phyloP scores from a whole-genome alignment of 2,113 vertebrate genomes.

The Coregonus clupeaformis region DNA sequence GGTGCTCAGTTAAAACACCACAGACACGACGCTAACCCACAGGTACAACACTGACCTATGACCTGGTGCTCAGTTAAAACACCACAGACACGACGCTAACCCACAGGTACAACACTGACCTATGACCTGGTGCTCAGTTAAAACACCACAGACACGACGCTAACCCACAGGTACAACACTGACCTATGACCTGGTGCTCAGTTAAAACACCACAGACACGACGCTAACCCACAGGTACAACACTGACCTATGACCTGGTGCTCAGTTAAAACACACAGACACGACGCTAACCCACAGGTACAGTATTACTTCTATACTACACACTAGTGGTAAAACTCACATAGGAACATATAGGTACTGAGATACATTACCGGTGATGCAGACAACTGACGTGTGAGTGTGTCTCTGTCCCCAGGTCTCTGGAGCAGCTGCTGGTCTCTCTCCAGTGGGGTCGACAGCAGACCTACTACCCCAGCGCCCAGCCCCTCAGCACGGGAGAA shows the following conservation, averaged over 20 bases:
- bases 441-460: constrained; percentile 94
- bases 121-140: too few relatives aligned
- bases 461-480: constrained; percentile 86
- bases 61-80: too few relatives aligned
- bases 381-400: background rate
- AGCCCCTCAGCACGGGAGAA: constrained; percentile 85
- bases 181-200: too few relatives aligned
- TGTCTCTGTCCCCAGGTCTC: constrained; percentile 77
- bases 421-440: constrained; percentile 91
- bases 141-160: background rate
- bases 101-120: constrained; percentile 76
- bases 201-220: constrained; percentile 77
- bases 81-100: constrained; percentile 85
- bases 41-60: constrained; percentile 71
- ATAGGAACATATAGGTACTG: background rate
- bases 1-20: constrained; percentile 10
- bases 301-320: too few relatives aligned
- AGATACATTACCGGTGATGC: background rate
- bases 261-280: background rate
- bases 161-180: background rate
- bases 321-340: background rate
- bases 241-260: too few relatives aligned
- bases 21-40: constrained; percentile 86
- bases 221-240: constrained; percentile 84
- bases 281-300: background rate